These are phyloP conservation scores for Cettia cetti DNA, from an alignment of 2,113 vertebrate species.

Conservation along the genomic window DNA sequence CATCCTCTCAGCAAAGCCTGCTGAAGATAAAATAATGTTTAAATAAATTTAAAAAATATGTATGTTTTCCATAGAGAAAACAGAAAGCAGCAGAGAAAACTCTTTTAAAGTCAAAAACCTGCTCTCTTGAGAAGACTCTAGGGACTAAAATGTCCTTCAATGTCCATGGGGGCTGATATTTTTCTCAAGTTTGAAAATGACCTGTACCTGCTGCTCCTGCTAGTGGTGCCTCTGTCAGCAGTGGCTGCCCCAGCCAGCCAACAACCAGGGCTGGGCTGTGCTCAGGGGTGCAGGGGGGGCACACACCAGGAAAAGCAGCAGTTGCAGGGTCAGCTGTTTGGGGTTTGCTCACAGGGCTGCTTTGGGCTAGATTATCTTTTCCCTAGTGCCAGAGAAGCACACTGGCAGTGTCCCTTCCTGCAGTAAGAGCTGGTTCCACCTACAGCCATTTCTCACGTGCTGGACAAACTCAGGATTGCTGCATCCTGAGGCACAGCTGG, in stretches of 20 bases:
- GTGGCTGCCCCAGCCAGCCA: neutral
- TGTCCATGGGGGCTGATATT: neutral
- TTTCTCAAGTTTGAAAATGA: neutral
- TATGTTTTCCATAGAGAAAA: neutral
- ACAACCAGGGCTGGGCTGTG: rapidly evolving
- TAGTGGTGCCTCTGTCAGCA: neutral
- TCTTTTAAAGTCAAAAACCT: neutral
- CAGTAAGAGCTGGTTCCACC: neutral
- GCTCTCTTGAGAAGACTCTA: neutral
- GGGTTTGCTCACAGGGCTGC: rapidly evolving
- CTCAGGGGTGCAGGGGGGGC: too few relatives aligned
- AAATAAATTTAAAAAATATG: neutral
- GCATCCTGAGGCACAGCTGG: neutral
- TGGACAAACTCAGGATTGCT: neutral
- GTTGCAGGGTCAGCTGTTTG: neutral
- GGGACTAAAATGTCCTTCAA: neutral
- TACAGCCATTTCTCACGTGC: neutral
- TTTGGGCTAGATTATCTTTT: neutral
- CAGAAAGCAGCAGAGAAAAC: neutral
- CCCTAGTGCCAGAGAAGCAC: neutral
- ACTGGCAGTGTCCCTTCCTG: neutral
- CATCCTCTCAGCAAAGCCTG: neutral
- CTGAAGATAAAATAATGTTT: neutral
- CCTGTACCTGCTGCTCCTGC: neutral
- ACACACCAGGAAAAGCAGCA: neutral